These are phyloP conservation scores for Phengaris alcon DNA, from an alignment of 2,888 invertebrate genomes.

Conservation along the genomic window DNA sequence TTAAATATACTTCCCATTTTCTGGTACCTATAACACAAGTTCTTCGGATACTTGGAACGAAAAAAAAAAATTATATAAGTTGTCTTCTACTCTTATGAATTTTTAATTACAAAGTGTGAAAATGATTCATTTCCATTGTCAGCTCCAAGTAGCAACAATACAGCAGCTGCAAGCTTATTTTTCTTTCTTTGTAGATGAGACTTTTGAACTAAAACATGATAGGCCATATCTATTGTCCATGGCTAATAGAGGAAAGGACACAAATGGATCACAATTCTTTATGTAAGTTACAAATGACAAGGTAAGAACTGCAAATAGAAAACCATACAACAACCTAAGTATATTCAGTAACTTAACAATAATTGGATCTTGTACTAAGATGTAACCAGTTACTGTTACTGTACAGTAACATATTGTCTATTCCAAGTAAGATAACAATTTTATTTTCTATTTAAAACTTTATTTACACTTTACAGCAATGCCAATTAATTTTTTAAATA, in stretches of 20 bases:
- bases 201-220: constrained; percentile 92
- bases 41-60: no score
- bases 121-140: no score
- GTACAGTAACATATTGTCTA: neutral
- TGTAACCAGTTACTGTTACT: neutral
- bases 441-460: no score
- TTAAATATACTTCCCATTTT: no score
- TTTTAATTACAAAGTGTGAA: no score
- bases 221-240: constrained; percentile 95
- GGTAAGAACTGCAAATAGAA: constrained; percentile 45
- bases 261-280: constrained; percentile 99
- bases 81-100: neutral
- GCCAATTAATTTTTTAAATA: no score
- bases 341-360: neutral
- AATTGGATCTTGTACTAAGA: neutral
- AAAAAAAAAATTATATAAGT: no score
- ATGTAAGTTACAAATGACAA: constrained; percentile 86
- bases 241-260: constrained; percentile 98
- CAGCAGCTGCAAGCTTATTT: neutral
- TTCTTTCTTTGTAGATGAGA: constrained; percentile 86
- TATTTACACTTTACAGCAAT: no score
- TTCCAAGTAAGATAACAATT: neutral
- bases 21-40: no score
- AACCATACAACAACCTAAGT: neutral
- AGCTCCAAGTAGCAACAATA: no score